Base-by-base conservation (phyloP, 1,140 invertebrate species). In the Vanessa atalanta region DNA sequence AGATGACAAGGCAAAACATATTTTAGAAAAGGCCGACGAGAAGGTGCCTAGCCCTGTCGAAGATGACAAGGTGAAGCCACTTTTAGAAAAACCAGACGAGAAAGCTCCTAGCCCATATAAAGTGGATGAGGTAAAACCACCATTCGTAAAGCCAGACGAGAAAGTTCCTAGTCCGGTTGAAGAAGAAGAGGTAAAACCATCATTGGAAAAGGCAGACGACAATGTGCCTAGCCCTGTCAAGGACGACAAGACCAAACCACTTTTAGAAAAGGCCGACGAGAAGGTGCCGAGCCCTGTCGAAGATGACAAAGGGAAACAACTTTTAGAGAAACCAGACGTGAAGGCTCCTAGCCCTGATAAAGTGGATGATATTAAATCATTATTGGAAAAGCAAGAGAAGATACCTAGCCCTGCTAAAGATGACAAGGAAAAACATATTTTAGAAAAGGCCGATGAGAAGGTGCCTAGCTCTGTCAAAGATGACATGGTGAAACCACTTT, bases 161-260 rank as follows among this genome's bases (percentile, higher is more conserved):
- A 78, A 77, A 53, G 57, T 11, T 37, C 63, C 65, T 16, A 75
- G 63, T n/a, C 70, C 67, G 14, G 12, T 31, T 11, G 23, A 55
- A 50, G 61, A 12, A 16, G 48, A 20, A 14, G 53, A 71, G 26
- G 16, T n/a, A 12, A 37, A 8, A 37, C 51, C 67, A 51, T 61
- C 31, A 16, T 43, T 47, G 8, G 64, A 76, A 14, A 75, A 51
- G 12, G 3, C 16, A 20, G 13, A 26, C 7, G 71, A 79, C 1
- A 79, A 80, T 53, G 23, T 55, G n/a, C 43, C 70, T 11, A 77
- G 68, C 23, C 66, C 75, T 23, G 43, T 67, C 0, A 31, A 68
- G 20, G 51, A 31, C 2, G 61, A 66, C 37, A 53, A 11, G 15
- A 37, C 20, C 47, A 3, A 11, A 16, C 43, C 37, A 3, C 5